Conservation (phyloP, 2,113 vertebrate genomes). For the Hippocampus zosterae region DNA sequence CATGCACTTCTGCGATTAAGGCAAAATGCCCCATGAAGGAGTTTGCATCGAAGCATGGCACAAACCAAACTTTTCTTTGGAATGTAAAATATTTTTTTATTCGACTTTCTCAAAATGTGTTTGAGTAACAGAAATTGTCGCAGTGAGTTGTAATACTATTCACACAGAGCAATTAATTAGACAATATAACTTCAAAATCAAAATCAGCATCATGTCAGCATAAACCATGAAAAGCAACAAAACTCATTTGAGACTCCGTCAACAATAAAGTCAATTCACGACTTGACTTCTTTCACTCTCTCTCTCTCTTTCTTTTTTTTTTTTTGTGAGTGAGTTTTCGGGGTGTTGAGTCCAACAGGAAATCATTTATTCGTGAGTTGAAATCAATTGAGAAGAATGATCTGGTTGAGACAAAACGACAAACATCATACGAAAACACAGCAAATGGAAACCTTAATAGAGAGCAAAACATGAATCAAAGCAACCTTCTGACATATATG, state of each 20-base stretch:
- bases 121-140: conserved; percentile 65
- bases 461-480: conserved; percentile 61
- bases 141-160: conserved; percentile 62
- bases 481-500: conserved; percentile 62
- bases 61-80: conserved; percentile 33
- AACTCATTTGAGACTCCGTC: conserved; percentile 38
- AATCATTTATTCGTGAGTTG: conserved; percentile 44
- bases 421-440: conserved; percentile 54
- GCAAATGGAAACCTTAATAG: conserved; percentile 49
- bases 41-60: neutral
- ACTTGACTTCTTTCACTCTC: conserved; percentile 36
- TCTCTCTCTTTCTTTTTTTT: neutral
- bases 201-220: conserved; percentile 50
- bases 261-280: conserved; percentile 44
- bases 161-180: conserved; percentile 60
- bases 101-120: conserved; percentile 68
- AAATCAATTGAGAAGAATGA: conserved; percentile 40
- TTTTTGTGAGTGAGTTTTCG: conserved; percentile 28
- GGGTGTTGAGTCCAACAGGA: conserved; percentile 47
- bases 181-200: conserved; percentile 52
- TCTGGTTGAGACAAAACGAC: conserved; percentile 50
- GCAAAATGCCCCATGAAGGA: neutral
- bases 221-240: conserved; percentile 50
- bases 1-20: neutral
- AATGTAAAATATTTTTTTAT: conserved; percentile 72